phyloP scores from a whole-genome alignment of 2,113 vertebrate species.

The Nothoprocta perdicaria region DNA sequence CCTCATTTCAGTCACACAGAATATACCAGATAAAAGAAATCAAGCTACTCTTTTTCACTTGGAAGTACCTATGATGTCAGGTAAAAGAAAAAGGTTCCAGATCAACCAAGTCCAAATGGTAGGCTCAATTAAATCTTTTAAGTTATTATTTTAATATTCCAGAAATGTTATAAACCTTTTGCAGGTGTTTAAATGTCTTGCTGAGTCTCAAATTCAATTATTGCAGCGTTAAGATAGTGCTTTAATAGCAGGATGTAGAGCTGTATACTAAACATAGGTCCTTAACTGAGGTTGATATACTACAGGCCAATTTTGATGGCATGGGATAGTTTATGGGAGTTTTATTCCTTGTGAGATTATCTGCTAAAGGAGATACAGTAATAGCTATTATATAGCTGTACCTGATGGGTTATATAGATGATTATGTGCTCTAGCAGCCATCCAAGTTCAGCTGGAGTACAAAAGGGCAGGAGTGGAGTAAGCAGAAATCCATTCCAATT shows the following conservation, averaged over 20 bases:
- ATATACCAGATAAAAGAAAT: background rate
- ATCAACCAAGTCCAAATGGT: background rate
- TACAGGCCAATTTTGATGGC: background rate
- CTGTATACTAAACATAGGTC: background rate
- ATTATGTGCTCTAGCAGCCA: background rate
- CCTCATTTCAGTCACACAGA: background rate
- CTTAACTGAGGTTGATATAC: background rate
- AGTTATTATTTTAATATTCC: background rate
- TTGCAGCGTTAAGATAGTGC: background rate
- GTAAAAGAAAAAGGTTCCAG: background rate
- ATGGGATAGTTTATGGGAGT: background rate
- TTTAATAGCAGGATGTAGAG: background rate
- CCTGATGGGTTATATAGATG: background rate
- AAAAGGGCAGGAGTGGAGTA: background rate
- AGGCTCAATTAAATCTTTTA: background rate
- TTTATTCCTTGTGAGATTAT: background rate
- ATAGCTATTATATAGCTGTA: background rate
- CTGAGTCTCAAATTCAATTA: background rate
- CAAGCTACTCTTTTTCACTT: background rate
- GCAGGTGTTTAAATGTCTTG: background rate
- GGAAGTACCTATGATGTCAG: background rate
- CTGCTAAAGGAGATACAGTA: background rate
- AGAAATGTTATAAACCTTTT: background rate
- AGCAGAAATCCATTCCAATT: background rate
- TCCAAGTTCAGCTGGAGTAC: background rate